Conservation (phyloP, 2,888 invertebrate genomes). For the Ectemnius cavifrons region DNA sequence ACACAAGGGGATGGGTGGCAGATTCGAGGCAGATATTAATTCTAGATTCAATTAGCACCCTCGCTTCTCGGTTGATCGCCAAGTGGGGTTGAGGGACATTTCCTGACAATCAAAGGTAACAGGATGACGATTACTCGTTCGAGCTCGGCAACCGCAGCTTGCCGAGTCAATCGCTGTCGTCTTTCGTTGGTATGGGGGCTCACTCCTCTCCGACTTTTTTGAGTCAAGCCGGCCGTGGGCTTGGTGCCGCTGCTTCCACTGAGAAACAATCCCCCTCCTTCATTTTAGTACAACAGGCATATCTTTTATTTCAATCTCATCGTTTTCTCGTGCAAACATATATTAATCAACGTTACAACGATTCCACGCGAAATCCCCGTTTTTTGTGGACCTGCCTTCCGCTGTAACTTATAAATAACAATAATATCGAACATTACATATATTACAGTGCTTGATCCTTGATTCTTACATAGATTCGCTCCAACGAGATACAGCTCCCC, state of each 20-base stretch:
- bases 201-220: too few relatives aligned
- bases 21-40: slow-evolving; percentile 49
- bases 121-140: slow-evolving; percentile 54
- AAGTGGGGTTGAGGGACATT: slow-evolving; percentile 30
- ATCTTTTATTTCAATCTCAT: slow-evolving; percentile 71
- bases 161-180: too few relatives aligned
- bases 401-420: not conserved
- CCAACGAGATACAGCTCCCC: too few relatives aligned
- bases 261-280: too few relatives aligned
- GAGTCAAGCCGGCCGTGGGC: too few relatives aligned
- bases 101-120: slow-evolving; percentile 50
- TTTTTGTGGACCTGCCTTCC: not conserved
- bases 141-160: slow-evolving; percentile 16
- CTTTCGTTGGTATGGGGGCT: too few relatives aligned
- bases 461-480: too few relatives aligned
- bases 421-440: too few relatives aligned
- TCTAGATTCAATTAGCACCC: slow-evolving; percentile 68
- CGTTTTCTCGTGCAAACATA: slow-evolving; percentile 52
- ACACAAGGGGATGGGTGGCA: slow-evolving; percentile 31
- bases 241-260: too few relatives aligned
- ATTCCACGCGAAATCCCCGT: too few relatives aligned
- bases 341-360: too few relatives aligned
- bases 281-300: slow-evolving; percentile 63
- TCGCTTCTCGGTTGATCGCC: slow-evolving; percentile 37
- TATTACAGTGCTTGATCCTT: too few relatives aligned